Evolutionary conservation across 2,888 invertebrate species (phyloP).

Genomic region (Micoletzkya japonica): DNA sequence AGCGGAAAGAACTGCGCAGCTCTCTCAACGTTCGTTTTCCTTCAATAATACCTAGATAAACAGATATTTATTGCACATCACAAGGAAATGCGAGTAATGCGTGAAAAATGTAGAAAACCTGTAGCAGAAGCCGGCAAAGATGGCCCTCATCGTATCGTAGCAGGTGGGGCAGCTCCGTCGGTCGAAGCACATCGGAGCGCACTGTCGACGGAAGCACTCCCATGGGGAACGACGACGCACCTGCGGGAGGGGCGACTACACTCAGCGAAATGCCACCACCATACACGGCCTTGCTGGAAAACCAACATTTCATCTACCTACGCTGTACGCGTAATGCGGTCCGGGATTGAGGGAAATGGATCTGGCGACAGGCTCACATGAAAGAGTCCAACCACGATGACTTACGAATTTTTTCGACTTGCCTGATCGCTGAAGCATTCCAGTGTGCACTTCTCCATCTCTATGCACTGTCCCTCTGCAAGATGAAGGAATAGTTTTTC

Average conservation of each 20-base stretch:
- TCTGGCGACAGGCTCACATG: neutral
- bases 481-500: neutral
- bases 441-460: constrained; percentile 15
- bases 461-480: constrained; percentile 13
- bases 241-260: neutral
- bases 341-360: neutral
- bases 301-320: too few relatives aligned
- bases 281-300: neutral
- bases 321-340: too few relatives aligned
- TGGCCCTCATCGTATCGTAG: constrained; percentile 22
- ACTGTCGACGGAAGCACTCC: constrained; percentile 23
- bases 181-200: constrained; percentile 16
- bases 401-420: neutral
- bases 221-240: constrained; percentile 22
- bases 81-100: too few relatives aligned
- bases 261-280: too few relatives aligned
- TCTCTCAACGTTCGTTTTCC: too few relatives aligned
- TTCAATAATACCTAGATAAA: too few relatives aligned
- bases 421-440: constrained; percentile 23
- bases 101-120: neutral
- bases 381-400: neutral
- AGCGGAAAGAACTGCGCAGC: too few relatives aligned
- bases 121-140: constrained; percentile 20
- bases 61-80: too few relatives aligned
- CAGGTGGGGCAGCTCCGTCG: constrained; percentile 9